phyloP scores from a whole-genome alignment of 2,797 vertebrate species.

The Melanotaenia maccullochi region DNA sequence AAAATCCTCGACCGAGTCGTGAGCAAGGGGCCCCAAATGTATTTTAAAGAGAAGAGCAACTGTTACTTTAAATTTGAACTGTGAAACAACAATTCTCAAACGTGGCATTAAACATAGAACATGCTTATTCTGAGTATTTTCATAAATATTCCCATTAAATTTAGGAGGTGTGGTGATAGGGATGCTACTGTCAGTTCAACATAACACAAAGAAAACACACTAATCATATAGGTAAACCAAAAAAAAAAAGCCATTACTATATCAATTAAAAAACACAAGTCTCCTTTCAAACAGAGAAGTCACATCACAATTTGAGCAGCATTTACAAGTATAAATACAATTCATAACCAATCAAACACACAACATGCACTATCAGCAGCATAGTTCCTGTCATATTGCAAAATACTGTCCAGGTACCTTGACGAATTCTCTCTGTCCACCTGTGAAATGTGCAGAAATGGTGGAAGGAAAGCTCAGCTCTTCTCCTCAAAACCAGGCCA shows the following conservation, averaged over 20 bases:
- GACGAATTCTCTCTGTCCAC: conserved; percentile 36
- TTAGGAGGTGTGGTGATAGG: conserved; percentile 25
- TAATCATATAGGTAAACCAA: conserved; percentile 7
- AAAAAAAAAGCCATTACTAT: conserved; percentile 21
- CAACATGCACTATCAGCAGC: conserved; percentile 54
- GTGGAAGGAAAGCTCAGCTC: conserved; percentile 74
- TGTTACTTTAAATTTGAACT: conserved; percentile 65
- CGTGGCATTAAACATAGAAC: conserved; percentile 33
- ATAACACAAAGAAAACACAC: conserved; percentile 27
- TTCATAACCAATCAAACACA: conserved; percentile 52
- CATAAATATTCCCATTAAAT: conserved; percentile 57
- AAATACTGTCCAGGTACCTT: conserved; percentile 75
- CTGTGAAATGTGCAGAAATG: conserved; percentile 42
- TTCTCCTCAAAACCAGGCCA: conserved; percentile 28
- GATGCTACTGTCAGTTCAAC: conserved; percentile 39
- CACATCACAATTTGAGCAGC: conserved; percentile 77
- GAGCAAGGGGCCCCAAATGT: conserved; percentile 32
- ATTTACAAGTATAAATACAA: conserved; percentile 80
- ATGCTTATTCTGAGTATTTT: conserved; percentile 29
- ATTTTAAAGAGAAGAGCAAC: conserved; percentile 72
- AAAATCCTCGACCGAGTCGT: conserved; percentile 61
- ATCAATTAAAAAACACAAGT: conserved; percentile 44
- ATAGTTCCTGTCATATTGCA: conserved; percentile 55
- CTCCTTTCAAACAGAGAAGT: conserved; percentile 34
- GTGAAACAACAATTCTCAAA: conserved; percentile 65